A percentile compares a stretch with the other conserved stretches of the same genome.
These are phyloP conservation scores for Colistium nudipinnis DNA, from an alignment of 2,113 vertebrate species.

Conservation along the genomic window DNA sequence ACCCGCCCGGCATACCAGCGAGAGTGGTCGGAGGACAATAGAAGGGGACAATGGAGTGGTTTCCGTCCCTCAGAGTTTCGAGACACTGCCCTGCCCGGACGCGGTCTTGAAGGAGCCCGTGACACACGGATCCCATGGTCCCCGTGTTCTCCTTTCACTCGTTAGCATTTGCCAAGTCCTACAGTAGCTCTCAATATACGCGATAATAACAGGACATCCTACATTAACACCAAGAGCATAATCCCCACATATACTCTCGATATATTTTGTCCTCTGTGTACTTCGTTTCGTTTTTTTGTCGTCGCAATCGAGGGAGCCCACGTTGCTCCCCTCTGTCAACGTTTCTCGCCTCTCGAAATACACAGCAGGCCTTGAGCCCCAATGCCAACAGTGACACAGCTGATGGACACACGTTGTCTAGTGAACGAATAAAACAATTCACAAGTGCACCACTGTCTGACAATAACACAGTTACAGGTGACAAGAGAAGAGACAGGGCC, in stretches of 20 bases:
- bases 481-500: neutral
- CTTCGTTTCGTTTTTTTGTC: too few species aligned
- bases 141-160: neutral
- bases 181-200: neutral
- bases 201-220: too few species aligned
- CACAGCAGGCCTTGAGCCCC: neutral
- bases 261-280: too few species aligned
- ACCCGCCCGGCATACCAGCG: slow-evolving; percentile 66
- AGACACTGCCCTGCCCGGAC: slow-evolving; percentile 18
- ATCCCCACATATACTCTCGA: too few species aligned
- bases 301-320: neutral
- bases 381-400: neutral
- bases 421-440: neutral
- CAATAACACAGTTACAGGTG: slow-evolving; percentile 13
- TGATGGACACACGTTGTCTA: neutral
- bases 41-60: slow-evolving; percentile 48
- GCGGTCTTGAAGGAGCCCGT: neutral
- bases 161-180: neutral
- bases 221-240: too few species aligned
- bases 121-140: too few species aligned
- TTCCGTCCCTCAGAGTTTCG: slow-evolving; percentile 37
- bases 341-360: neutral
- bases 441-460: neutral
- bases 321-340: neutral
- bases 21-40: slow-evolving; percentile 74